A percentile compares a stretch with the other conserved stretches of the same genome.
These are phyloP conservation scores for Cochlearius cochlearius DNA, from an alignment of 2,113 vertebrate genomes.

Conservation along the genomic window DNA sequence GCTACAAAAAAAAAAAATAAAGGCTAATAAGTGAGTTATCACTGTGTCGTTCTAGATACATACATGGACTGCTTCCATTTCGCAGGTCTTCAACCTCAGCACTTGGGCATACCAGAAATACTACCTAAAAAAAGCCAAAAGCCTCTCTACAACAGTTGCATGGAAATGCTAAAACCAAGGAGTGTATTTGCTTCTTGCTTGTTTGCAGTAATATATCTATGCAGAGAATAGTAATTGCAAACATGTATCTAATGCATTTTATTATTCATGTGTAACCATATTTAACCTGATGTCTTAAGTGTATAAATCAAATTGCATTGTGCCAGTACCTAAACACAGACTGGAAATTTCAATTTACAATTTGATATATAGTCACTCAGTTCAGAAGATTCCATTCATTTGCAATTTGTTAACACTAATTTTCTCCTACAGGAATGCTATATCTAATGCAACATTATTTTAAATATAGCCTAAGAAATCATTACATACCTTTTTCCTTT, in stretches of 20 bases:
- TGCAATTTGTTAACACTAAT: not conserved
- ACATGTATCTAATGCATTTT: not conserved
- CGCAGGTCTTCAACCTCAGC: not conserved
- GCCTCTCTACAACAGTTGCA: not conserved
- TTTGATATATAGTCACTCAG: not conserved
- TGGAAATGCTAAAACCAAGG: not conserved
- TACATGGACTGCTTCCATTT: not conserved
- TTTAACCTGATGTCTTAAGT: not conserved
- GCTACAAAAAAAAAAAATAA: too few relatives aligned
- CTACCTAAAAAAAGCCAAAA: not conserved
- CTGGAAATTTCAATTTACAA: constrained; percentile 18
- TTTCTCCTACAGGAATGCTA: not conserved
- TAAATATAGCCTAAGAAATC: not conserved
- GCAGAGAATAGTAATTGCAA: not conserved
- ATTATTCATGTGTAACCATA: not conserved
- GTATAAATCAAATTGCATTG: not conserved
- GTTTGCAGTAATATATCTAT: not conserved
- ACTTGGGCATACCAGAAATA: not conserved
- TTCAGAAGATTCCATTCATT: not conserved
- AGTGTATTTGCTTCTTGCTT: not conserved
- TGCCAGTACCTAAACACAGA: not conserved
- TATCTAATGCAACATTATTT: not conserved
- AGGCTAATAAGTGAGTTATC: not conserved
- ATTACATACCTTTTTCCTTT: not conserved
- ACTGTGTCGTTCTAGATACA: not conserved